phyloP scores from a whole-genome alignment of 2,888 invertebrate genomes.

The Disparrhopalites patrizii region DNA sequence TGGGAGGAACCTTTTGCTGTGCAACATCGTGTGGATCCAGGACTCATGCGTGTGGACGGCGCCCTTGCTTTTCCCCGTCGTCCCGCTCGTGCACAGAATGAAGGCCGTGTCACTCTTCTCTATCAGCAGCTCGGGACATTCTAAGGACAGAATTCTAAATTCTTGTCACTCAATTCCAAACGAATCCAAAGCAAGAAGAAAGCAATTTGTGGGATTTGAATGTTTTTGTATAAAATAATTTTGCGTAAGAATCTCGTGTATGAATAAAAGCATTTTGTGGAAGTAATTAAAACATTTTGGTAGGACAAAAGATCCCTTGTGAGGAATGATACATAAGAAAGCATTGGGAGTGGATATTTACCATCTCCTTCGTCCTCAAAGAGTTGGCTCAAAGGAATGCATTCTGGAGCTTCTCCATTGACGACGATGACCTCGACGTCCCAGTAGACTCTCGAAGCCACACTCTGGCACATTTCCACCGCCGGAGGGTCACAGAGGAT shows the following conservation, averaged over 20 bases:
- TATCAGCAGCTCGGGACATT: constrained; percentile 28
- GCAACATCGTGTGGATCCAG: constrained; percentile 18
- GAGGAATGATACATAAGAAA: no score
- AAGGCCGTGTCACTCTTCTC: constrained; percentile 31
- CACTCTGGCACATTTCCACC: constrained; percentile 36
- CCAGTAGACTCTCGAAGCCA: constrained; percentile 43
- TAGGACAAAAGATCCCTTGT: no score
- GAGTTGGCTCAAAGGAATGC: constrained; percentile 37
- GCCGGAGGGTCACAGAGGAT: constrained; percentile 42
- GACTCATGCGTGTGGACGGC: constrained; percentile 35
- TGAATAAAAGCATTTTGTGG: neutral
- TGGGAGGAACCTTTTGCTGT: constrained; percentile 8
- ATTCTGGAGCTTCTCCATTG: constrained; percentile 39
- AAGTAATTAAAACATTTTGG: no score
- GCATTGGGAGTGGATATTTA: no score
- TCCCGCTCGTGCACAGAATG: constrained; percentile 45
- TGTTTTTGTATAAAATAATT: no score
- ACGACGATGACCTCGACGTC: constrained; percentile 44
- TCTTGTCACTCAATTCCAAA: neutral
- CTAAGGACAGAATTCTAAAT: constrained; percentile 19
- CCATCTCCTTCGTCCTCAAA: constrained; percentile 44
- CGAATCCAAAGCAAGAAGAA: neutral
- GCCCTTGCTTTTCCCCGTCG: constrained; percentile 39
- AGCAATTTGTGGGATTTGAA: no score
- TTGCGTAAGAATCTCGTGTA: no score